Evolutionary conservation across 2,888 invertebrate species (phyloP).

Genomic region (Ormyrus thymus): DNA sequence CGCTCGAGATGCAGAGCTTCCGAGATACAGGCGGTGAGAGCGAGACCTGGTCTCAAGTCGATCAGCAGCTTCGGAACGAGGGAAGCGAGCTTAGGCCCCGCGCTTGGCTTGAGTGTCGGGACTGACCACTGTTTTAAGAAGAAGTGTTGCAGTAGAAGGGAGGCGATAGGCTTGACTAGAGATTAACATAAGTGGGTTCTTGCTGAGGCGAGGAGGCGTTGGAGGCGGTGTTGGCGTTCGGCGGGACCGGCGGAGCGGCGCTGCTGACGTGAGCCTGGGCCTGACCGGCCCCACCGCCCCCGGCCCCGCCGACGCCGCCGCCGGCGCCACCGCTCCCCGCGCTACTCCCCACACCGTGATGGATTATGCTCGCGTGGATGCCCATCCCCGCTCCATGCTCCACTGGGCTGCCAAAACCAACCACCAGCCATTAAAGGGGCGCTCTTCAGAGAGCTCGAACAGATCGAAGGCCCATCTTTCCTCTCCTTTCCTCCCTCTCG

Average conservation of each 20-base stretch:
- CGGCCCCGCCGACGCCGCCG: conserved; percentile 64
- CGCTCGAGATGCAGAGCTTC: too few relatives aligned
- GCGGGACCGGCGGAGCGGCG: conserved; percentile 71
- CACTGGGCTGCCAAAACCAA: conserved; percentile 76
- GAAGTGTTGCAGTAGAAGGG: conserved; percentile 76
- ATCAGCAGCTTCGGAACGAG: conserved; percentile 8
- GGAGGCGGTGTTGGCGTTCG: conserved; percentile 76
- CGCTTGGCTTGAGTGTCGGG: conserved; percentile 70
- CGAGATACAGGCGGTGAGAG: not conserved
- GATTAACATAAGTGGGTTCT: conserved; percentile 95
- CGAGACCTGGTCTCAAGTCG: too few relatives aligned
- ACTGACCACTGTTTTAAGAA: conserved; percentile 75
- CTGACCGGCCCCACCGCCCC: conserved; percentile 70
- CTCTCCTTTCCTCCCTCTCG: conserved; percentile 57
- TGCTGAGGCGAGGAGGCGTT: conserved; percentile 78
- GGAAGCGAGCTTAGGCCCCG: conserved; percentile 51
- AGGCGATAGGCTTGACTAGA: conserved; percentile 82
- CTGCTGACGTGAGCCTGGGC: conserved; percentile 64
- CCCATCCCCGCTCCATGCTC: conserved; percentile 77
- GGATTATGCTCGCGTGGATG: conserved; percentile 75
- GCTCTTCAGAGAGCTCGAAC: conserved; percentile 59
- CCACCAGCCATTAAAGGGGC: conserved; percentile 76
- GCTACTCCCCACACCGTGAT: conserved; percentile 75
- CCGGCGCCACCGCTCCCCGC: conserved; percentile 75
- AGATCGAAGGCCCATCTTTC: conserved; percentile 57